phyloP scores from a whole-genome alignment of 2,888 invertebrate genomes.

The Leucophenga maculata region DNA sequence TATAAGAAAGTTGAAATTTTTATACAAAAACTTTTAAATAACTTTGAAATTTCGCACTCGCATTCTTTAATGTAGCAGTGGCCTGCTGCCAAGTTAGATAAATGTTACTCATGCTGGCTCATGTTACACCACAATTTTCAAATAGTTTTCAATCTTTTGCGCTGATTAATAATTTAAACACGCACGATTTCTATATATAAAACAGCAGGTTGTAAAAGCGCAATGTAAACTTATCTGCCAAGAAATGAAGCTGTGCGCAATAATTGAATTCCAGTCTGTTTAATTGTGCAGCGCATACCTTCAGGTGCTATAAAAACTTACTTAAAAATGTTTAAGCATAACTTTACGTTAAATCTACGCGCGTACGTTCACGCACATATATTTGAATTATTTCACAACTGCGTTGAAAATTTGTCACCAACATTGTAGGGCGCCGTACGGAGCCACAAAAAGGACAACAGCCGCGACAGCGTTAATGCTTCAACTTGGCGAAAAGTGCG shows the following conservation, averaged over 20 bases:
- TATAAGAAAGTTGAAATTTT: background rate
- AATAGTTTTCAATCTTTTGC: background rate
- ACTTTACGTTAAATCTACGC: no score
- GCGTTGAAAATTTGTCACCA: conserved; percentile 46
- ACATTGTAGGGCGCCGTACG: conserved; percentile 18
- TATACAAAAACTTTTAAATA: no score
- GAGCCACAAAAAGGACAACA: conserved; percentile 43
- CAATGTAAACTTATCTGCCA: background rate
- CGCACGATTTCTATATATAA: background rate
- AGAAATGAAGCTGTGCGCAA: background rate
- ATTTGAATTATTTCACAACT: conserved; percentile 54
- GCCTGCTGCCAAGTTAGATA: conserved; percentile 11
- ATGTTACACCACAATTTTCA: no score
- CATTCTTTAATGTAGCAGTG: background rate
- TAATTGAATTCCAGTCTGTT: conserved; percentile 9
- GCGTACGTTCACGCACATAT: background rate
- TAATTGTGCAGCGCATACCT: conserved; percentile 2
- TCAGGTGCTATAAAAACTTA: conserved; percentile 4
- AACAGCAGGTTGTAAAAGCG: background rate
- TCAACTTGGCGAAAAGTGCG: conserved; percentile 43
- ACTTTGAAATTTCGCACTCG: background rate
- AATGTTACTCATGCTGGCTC: background rate
- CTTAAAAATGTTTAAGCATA: background rate
- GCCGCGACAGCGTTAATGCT: conserved; percentile 31
- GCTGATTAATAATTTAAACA: conserved; percentile 19